phyloP scores from a whole-genome alignment of 2,888 invertebrate species.

The Podotricha telesiphe region DNA sequence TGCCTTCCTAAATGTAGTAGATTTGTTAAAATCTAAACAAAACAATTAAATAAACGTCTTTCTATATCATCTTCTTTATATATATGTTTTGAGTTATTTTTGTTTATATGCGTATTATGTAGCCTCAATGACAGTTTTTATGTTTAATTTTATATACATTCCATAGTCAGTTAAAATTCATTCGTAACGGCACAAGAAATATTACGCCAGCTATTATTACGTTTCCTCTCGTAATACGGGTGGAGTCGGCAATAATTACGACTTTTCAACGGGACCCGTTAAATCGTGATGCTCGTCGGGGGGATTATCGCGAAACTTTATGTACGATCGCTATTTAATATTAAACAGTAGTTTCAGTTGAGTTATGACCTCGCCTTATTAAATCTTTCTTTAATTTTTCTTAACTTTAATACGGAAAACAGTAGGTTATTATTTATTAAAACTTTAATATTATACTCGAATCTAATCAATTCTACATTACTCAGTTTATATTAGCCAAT shows the following conservation, averaged over 20 bases:
- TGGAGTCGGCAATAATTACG: slow-evolving; percentile 27
- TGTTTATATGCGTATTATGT: too few relatives aligned
- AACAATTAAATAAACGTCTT: too few relatives aligned
- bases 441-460: too few relatives aligned
- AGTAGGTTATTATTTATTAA: background rate
- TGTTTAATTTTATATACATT: background rate
- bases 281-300: slow-evolving; percentile 1
- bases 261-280: slow-evolving; percentile 24
- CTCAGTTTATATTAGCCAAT: too few relatives aligned
- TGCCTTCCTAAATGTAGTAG: too few relatives aligned
- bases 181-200: slow-evolving; percentile 13
- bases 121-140: too few relatives aligned
- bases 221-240: slow-evolving; percentile 19
- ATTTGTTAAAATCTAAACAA: too few relatives aligned
- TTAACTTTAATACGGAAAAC: background rate
- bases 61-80: too few relatives aligned
- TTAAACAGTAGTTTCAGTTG: slow-evolving; percentile 3
- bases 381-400: background rate
- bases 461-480: too few relatives aligned
- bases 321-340: background rate
- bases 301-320: slow-evolving; percentile 10
- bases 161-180: background rate
- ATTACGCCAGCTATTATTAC: slow-evolving; percentile 22
- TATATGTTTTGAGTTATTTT: too few relatives aligned
- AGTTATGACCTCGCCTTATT: background rate